phyloP scores from a whole-genome alignment of 2,113 vertebrate genomes.

The Cottus gobio region DNA sequence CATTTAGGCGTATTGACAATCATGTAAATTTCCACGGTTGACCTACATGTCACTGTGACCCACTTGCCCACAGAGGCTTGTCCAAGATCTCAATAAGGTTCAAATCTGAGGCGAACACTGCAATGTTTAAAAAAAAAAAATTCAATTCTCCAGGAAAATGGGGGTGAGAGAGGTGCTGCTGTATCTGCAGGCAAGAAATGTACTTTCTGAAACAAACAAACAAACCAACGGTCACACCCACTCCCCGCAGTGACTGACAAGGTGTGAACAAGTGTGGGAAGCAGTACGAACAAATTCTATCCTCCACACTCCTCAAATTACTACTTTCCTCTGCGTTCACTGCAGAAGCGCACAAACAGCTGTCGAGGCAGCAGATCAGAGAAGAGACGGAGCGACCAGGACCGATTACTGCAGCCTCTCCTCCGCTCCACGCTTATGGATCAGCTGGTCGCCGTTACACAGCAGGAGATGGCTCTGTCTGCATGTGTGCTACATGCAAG shows the following conservation, averaged over 20 bases:
- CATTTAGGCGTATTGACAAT: constrained; percentile 36
- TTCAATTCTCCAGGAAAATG: not conserved
- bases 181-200: not conserved
- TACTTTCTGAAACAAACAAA: not conserved
- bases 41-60: constrained; percentile 51
- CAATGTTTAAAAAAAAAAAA: not conserved
- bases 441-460: not conserved
- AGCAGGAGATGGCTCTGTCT: not conserved
- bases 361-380: not conserved
- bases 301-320: constrained; percentile 24
- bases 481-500: not conserved
- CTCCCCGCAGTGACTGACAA: constrained; percentile 19
- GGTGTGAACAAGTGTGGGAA: not conserved
- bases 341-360: constrained; percentile 5
- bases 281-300: constrained; percentile 23
- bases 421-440: not conserved
- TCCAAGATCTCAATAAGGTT: constrained; percentile 17
- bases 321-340: not conserved
- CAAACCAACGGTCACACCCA: not conserved
- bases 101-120: not conserved
- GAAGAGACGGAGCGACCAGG: not conserved
- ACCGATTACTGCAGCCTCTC: not conserved
- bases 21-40: constrained; percentile 27
- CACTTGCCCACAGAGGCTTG: constrained; percentile 7
- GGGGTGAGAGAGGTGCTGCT: not conserved